These are phyloP conservation scores for Morpho deidamia DNA, from an alignment of 2,888 invertebrate genomes.

Conservation along the genomic window DNA sequence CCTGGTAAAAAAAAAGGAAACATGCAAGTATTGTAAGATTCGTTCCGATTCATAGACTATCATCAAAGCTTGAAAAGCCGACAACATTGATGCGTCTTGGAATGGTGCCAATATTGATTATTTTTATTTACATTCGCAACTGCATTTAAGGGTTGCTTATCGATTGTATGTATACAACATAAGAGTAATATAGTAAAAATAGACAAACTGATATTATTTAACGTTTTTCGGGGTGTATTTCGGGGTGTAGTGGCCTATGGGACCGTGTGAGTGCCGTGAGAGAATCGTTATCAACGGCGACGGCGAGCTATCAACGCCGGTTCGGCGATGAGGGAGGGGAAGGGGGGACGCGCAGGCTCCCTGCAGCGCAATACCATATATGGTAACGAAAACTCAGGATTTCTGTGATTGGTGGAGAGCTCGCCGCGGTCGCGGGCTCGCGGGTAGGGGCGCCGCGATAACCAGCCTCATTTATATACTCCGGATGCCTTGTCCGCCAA, in stretches of 20 bases:
- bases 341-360: slow-evolving; percentile 57
- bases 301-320: slow-evolving; percentile 36
- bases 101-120: slow-evolving; percentile 34
- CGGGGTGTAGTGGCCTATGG: background rate
- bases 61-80: slow-evolving; percentile 1
- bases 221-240: slow-evolving; percentile 7
- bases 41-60: background rate
- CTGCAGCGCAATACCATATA: slow-evolving; percentile 84
- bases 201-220: slow-evolving; percentile 13
- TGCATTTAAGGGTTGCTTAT: slow-evolving; percentile 7
- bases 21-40: background rate
- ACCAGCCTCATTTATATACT: slow-evolving; percentile 78
- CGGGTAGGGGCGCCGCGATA: slow-evolving; percentile 76
- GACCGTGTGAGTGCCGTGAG: slow-evolving; percentile 22
- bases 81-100: slow-evolving; percentile 31
- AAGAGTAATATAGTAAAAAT: slow-evolving; percentile 19
- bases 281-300: slow-evolving; percentile 60
- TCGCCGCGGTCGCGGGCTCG: slow-evolving; percentile 62
- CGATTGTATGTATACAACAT: slow-evolving; percentile 1
- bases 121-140: slow-evolving; percentile 19
- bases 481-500: slow-evolving; percentile 61
- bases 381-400: slow-evolving; percentile 77
- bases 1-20: background rate
- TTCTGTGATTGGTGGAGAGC: slow-evolving; percentile 76
- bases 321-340: slow-evolving; percentile 32